Evolutionary conservation across 2,888 invertebrate genomes (phyloP).

Genomic region (Tachina fera): DNA sequence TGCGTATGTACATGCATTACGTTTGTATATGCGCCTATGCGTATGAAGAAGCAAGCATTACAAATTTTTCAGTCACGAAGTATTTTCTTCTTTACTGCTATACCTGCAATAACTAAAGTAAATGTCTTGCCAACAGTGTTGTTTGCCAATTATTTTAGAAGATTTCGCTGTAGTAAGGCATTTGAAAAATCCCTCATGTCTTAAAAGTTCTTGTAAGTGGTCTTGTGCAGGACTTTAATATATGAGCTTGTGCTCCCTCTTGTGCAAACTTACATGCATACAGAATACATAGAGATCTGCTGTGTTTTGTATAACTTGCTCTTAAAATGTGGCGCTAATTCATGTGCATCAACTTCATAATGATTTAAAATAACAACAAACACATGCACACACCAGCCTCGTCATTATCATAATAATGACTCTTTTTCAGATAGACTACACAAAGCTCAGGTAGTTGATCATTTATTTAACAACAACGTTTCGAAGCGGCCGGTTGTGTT

Average conservation of each 20-base stretch:
- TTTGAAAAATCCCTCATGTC: too few species aligned
- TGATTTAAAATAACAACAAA: constrained; percentile 21
- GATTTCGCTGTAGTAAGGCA: too few species aligned
- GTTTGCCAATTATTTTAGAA: too few species aligned
- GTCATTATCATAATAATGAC: constrained; percentile 54
- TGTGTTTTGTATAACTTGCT: constrained; percentile 26
- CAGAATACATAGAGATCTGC: constrained; percentile 33
- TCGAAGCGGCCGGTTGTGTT: constrained; percentile 66
- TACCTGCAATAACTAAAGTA: too few species aligned
- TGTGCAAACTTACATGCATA: constrained; percentile 22
- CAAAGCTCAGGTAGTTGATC: constrained; percentile 69
- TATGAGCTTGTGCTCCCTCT: background rate
- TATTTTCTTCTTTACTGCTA: too few species aligned
- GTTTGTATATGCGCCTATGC: too few species aligned
- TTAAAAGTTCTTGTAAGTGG: too few species aligned
- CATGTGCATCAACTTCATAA: constrained; percentile 66
- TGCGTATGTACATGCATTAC: too few species aligned
- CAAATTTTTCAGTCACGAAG: too few species aligned
- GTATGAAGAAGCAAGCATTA: too few species aligned
- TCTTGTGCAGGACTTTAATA: too few species aligned
- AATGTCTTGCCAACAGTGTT: too few species aligned
- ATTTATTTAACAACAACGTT: constrained; percentile 70
- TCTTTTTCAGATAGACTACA: constrained; percentile 65
- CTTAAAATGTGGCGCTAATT: constrained; percentile 64
- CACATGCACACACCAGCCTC: constrained; percentile 18